Evolutionary conservation across 2,113 vertebrate species (phyloP).

Genomic region (Heterotis niloticus): DNA sequence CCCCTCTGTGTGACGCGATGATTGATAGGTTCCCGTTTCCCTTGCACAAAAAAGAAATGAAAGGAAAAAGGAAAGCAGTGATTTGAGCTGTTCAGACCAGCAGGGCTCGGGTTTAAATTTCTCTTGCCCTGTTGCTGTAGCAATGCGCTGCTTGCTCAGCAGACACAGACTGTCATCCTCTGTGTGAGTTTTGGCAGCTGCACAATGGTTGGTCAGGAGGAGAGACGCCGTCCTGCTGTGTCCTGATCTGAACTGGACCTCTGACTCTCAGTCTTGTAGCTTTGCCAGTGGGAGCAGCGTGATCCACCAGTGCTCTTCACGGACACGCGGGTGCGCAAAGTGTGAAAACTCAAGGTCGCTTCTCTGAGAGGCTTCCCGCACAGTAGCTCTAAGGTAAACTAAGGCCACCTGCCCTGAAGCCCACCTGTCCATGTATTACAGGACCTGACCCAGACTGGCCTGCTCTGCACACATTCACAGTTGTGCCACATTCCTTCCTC

Average conservation of each 20-base stretch:
- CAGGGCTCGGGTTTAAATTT: too few relatives aligned
- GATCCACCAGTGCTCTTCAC: not conserved
- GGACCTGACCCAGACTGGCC: too few relatives aligned
- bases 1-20: not conserved
- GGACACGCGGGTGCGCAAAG: too few relatives aligned
- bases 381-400: too few relatives aligned
- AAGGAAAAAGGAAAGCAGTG: constrained; percentile 4
- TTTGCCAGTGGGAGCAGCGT: not conserved
- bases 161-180: not conserved
- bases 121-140: too few relatives aligned
- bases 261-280: not conserved
- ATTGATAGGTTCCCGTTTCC: constrained; percentile 2
- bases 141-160: not conserved
- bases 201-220: not conserved
- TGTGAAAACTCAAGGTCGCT: too few relatives aligned
- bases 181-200: not conserved
- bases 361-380: too few relatives aligned
- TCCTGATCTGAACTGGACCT: not conserved
- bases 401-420: too few relatives aligned
- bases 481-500: too few relatives aligned
- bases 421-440: too few relatives aligned
- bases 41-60: not conserved
- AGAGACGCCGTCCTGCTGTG: not conserved
- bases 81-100: not conserved
- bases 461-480: too few relatives aligned